Evolutionary conservation across 2,797 vertebrate genomes (phyloP).

Genomic region (Muscicapa comitata): DNA sequence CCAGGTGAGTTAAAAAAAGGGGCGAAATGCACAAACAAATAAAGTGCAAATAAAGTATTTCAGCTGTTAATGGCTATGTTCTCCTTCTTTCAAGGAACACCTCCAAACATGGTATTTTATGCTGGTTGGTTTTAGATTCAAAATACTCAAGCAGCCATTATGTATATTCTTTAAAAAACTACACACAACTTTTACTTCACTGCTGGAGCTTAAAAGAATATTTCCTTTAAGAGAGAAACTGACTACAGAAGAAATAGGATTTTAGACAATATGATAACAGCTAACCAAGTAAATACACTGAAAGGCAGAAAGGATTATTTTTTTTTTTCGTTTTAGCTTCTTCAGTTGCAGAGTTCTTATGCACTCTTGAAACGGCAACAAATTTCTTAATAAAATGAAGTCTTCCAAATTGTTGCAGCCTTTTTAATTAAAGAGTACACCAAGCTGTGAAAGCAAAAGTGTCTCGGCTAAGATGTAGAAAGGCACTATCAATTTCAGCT

Average conservation of each 20-base stretch:
- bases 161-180: neutral
- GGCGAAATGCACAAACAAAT: neutral
- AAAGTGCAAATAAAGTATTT: neutral
- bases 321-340: neutral
- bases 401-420: neutral
- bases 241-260: neutral
- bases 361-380: neutral
- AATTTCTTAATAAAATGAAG: neutral
- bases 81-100: neutral
- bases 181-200: neutral
- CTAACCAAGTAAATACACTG: neutral
- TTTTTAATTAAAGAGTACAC: neutral
- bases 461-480: neutral
- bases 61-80: neutral
- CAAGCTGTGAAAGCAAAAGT: neutral
- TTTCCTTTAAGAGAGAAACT: neutral
- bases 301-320: neutral
- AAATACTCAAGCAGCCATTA: neutral
- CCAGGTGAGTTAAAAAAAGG: neutral
- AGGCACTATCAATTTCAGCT: neutral
- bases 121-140: neutral
- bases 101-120: neutral
- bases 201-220: neutral
- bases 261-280: neutral
- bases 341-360: neutral